Evolutionary conservation across 2,797 vertebrate genomes (phyloP).

Genomic region (Leucoraja ocellata): DNA sequence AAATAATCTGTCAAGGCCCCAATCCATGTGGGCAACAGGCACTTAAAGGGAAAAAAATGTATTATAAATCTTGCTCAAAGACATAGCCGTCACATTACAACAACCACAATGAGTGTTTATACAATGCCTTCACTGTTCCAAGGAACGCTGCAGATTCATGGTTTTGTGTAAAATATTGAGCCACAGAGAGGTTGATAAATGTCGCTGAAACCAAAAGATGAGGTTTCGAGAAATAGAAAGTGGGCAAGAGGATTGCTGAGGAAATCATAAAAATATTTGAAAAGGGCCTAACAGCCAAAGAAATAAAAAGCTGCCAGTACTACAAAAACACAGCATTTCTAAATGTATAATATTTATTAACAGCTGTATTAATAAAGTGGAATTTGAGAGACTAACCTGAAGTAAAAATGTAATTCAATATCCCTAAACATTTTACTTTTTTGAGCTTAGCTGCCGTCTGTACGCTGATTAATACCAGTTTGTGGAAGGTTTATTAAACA

Average conservation of each 20-base stretch:
- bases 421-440: conserved; percentile 15
- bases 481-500: conserved; percentile 18
- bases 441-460: neutral
- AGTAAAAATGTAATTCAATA: conserved; percentile 14
- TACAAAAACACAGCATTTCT: neutral
- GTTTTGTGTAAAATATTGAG: neutral
- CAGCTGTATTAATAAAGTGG: neutral
- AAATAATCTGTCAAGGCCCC: neutral
- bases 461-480: conserved; percentile 21
- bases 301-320: neutral
- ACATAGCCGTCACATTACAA: neutral
- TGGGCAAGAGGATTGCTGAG: neutral
- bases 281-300: neutral
- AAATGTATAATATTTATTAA: conserved; percentile 16
- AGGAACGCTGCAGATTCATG: neutral
- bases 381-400: neutral
- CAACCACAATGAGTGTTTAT: neutral
- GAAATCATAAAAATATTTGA: neutral
- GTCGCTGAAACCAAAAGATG: neutral
- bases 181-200: neutral
- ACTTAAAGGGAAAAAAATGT: neutral
- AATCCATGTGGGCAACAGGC: neutral
- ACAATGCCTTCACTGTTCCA: neutral
- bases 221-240: neutral
- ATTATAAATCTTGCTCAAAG: neutral